phyloP scores from a whole-genome alignment of 2,797 vertebrate genomes.

The Geotrypetes seraphini region DNA sequence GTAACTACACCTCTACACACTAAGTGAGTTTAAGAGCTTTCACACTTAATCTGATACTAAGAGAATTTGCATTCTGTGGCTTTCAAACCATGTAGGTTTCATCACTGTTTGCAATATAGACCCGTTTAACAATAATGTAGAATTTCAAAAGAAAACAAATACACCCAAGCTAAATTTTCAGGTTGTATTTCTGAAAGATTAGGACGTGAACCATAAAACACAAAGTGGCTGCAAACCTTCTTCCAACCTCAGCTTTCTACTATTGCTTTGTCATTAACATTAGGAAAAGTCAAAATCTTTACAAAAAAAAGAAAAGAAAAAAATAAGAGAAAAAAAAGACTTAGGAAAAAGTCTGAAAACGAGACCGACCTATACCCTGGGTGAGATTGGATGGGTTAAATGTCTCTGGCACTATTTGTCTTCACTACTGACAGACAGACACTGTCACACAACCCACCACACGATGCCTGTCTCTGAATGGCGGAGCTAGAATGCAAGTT shows the following conservation, averaged over 20 bases:
- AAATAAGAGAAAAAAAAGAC: conserved; percentile 31
- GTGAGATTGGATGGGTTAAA: conserved; percentile 76
- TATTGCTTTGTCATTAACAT: conserved; percentile 49
- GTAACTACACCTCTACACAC: too few species aligned
- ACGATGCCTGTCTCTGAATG: conserved; percentile 73
- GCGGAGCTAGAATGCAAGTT: conserved; percentile 78
- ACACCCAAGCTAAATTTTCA: conserved; percentile 17
- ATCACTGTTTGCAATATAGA: too few species aligned
- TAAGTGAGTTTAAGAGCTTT: too few species aligned
- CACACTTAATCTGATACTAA: too few species aligned
- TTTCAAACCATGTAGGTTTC: too few species aligned
- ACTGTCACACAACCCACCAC: conserved; percentile 77
- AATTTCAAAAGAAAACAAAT: conserved; percentile 28
- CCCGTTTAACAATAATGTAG: too few species aligned
- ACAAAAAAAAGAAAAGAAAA: conserved; percentile 30
- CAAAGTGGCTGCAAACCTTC: conserved; percentile 71
- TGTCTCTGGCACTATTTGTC: conserved; percentile 75
- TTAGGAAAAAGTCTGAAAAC: conserved; percentile 72
- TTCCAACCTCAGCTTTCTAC: conserved; percentile 48
- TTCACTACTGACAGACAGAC: conserved; percentile 80
- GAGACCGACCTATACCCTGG: conserved; percentile 76
- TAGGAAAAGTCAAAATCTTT: conserved; percentile 54
- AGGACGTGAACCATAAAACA: conserved; percentile 31
- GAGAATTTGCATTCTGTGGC: too few species aligned
- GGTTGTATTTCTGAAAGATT: conserved; percentile 25